phyloP scores from a whole-genome alignment of 1,140 invertebrate species.

The Diorhabda elongata region DNA sequence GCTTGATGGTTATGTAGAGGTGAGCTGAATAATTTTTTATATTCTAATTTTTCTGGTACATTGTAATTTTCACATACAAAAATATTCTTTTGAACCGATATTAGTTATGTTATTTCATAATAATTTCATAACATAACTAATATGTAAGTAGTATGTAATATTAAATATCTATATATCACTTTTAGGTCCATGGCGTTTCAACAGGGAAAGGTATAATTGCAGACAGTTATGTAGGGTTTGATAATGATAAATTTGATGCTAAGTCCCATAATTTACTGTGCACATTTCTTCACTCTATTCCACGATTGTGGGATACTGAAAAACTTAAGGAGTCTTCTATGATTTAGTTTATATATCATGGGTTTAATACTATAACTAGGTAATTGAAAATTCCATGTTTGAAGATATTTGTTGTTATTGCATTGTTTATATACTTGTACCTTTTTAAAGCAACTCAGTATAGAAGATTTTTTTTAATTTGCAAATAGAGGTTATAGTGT shows the following conservation, averaged over 20 bases:
- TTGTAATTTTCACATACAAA: too few species aligned
- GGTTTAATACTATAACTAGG: too few species aligned
- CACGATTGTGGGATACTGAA: conserved; percentile 7
- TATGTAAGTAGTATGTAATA: background rate
- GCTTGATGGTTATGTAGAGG: conserved; percentile 18
- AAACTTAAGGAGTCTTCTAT: too few species aligned
- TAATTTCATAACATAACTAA: background rate
- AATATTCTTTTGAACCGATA: too few species aligned
- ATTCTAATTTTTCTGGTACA: background rate
- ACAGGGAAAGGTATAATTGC: conserved; percentile 17
- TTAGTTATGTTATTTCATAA: too few species aligned
- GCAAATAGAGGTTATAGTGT: too few species aligned
- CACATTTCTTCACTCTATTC: conserved; percentile 6
- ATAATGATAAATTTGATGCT: conserved; percentile 16
- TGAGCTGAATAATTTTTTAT: conserved; percentile 1
- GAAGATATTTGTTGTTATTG: too few species aligned
- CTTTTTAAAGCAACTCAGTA: too few species aligned
- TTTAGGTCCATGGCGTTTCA: conserved; percentile 18
- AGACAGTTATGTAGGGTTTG: conserved; percentile 15
- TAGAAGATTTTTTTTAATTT: too few species aligned
- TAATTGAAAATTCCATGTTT: too few species aligned
- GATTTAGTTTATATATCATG: too few species aligned
- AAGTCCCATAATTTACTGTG: conserved; percentile 12
- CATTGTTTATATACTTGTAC: too few species aligned
- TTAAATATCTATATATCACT: background rate